Evolutionary conservation across 1,140 invertebrate species (phyloP).

Genomic region (Diplogasteroides magnus): DNA sequence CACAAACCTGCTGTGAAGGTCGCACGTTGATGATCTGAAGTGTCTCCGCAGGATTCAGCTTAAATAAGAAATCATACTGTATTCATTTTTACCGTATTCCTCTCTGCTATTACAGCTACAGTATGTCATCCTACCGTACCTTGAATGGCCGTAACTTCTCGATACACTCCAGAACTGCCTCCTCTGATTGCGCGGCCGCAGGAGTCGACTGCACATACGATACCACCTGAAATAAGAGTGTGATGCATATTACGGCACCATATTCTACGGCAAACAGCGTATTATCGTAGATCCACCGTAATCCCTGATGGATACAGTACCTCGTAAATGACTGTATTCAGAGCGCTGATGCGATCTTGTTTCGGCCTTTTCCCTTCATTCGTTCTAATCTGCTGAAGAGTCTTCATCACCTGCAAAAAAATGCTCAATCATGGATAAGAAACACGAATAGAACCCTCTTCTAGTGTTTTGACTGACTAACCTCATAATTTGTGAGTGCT

Average conservation of each 20-base stretch:
- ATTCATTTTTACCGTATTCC: background rate
- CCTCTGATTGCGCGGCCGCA: slow-evolving; percentile 11
- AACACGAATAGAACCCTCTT: too few species aligned
- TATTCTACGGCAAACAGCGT: background rate
- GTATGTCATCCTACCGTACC: slow-evolving; percentile 6
- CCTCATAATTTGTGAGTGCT: slow-evolving; percentile 21
- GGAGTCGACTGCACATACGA: slow-evolving; percentile 18
- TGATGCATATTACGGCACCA: background rate
- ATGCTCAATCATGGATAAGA: too few species aligned
- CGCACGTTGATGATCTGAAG: slow-evolving; percentile 22
- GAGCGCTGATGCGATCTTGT: slow-evolving; percentile 5
- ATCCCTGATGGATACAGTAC: background rate
- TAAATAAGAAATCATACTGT: background rate
- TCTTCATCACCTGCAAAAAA: background rate
- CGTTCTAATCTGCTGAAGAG: slow-evolving; percentile 12
- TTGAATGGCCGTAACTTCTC: slow-evolving; percentile 13
- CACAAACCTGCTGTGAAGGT: too few species aligned
- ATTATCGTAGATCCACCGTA: background rate
- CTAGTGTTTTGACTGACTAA: too few species aligned
- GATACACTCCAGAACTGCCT: slow-evolving; percentile 7
- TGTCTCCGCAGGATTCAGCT: slow-evolving; percentile 26
- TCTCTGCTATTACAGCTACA: background rate
- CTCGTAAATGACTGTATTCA: slow-evolving; percentile 3
- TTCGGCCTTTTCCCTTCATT: slow-evolving; percentile 11
- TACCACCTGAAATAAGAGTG: slow-evolving; percentile 7